Conservation (phyloP, 2,888 invertebrate species). For the Bembecia ichneumoniformis region DNA sequence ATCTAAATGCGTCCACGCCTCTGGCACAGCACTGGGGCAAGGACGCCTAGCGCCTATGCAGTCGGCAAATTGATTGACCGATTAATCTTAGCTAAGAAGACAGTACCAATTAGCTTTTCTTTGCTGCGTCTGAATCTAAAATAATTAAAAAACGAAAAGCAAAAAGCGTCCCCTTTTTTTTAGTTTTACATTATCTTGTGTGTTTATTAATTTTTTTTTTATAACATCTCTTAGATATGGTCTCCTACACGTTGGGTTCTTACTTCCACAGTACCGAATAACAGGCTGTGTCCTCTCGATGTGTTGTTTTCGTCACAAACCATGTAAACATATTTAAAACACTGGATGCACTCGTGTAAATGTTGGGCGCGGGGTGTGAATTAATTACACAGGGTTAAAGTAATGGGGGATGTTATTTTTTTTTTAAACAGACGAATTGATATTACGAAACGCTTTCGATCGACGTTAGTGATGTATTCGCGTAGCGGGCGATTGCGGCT, state of each 20-base stretch:
- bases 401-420: constrained; percentile 24
- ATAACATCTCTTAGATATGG: no score
- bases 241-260: no score
- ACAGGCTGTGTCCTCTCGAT: no score
- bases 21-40: constrained; percentile 66
- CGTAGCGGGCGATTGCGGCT: constrained; percentile 12
- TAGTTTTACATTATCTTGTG: no score
- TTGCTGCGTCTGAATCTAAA: no score
- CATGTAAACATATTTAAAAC: constrained; percentile 1
- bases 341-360: constrained; percentile 12
- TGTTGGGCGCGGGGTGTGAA: constrained; percentile 11
- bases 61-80: constrained; percentile 59
- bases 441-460: constrained; percentile 41
- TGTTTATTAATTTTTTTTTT: no score
- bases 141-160: no score
- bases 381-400: constrained; percentile 16
- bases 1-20: constrained; percentile 56
- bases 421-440: constrained; percentile 8
- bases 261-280: no score
- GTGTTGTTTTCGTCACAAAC: not conserved
- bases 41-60: constrained; percentile 62
- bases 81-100: constrained; percentile 45
- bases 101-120: not conserved
- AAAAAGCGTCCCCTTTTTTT: no score
- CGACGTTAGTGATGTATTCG: constrained; percentile 20